Conservation (phyloP, 2,888 invertebrate species). For the Apamea epomidion region DNA sequence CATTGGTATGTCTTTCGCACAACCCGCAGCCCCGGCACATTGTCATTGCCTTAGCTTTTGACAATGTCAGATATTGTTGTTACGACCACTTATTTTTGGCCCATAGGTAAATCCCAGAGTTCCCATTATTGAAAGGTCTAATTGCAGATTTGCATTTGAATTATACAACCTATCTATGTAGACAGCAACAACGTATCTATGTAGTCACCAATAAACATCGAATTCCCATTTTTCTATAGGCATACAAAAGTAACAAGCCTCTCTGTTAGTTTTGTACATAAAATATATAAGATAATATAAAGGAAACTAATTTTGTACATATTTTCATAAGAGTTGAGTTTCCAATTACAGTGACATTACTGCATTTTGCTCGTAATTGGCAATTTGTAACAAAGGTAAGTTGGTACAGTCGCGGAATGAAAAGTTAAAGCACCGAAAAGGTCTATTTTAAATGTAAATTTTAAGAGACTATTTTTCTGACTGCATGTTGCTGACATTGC, state of each 20-base stretch:
- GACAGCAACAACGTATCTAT: neutral
- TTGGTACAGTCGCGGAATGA: neutral
- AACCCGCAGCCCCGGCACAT: too few species aligned
- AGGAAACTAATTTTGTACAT: slow-evolving; percentile 2
- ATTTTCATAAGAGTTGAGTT: slow-evolving; percentile 14
- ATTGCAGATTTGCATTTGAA: too few species aligned
- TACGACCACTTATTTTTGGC: too few species aligned
- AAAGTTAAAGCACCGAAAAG: neutral
- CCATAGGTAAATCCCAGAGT: too few species aligned
- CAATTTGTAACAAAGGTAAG: slow-evolving; percentile 36
- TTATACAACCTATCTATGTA: too few species aligned
- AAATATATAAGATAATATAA: neutral
- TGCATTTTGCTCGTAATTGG: slow-evolving; percentile 42
- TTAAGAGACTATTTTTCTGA: neutral
- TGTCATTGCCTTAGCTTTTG: too few species aligned
- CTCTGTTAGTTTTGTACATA: neutral
- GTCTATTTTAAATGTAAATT: slow-evolving; percentile 40
- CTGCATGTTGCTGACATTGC: neutral
- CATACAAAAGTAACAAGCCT: neutral
- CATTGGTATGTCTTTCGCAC: too few species aligned
- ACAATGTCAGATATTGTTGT: too few species aligned
- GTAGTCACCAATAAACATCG: neutral
- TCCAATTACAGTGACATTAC: slow-evolving; percentile 33
- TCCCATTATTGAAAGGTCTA: too few species aligned
- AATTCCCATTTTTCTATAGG: neutral